Base-by-base conservation (phyloP, 2,888 invertebrate genomes). In the Linyphia triangularis region DNA sequence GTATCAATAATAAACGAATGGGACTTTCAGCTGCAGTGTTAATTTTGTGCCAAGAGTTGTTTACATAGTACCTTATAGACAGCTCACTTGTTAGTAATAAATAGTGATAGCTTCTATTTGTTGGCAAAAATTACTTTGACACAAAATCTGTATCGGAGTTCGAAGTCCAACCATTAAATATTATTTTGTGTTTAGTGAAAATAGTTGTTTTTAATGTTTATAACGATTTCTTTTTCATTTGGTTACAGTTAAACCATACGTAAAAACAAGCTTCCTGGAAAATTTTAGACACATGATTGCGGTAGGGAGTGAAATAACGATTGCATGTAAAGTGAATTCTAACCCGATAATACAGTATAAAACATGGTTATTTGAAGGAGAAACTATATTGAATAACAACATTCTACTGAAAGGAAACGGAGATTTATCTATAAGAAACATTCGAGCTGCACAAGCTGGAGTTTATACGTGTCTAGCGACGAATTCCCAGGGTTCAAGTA, bases 221-320 rank as follows among this genome's bases (percentile, higher is more conserved):
- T 33, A 33, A 33, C 33, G n/a, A 9, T 22, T 1, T 30, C 0
- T 40, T 72, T 43, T 0, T 33, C 10, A 22, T 30, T 72, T 65
- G 26, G 16, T 65, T 57, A 2, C 51, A 86, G 85, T 73, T 73
- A 79, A 72, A 40, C 79, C 85, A 5, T 57, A 79, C 65, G 63
- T 79, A 43, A 22, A 40, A 7, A 65, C 63, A 0, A 43, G 13
- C 5, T n/a, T 79, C 3, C 33, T 51, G 9, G 13, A 57, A 1
- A 57, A 9, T 13, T 28, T 57, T 3, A 63, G 19, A 22, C 67
- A n/a, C 9, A 61, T 24, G 61, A 24, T 65, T 24, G 19, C 5
- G 10, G 88, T 67, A 26, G 67, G 30, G 0, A 61, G 22, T 3
- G 40, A 63, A 16, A 22, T 75, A 9, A 59, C 19, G n/a, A 57